Conservation (phyloP, 2,113 vertebrate species). For the Rutilus rutilus region DNA sequence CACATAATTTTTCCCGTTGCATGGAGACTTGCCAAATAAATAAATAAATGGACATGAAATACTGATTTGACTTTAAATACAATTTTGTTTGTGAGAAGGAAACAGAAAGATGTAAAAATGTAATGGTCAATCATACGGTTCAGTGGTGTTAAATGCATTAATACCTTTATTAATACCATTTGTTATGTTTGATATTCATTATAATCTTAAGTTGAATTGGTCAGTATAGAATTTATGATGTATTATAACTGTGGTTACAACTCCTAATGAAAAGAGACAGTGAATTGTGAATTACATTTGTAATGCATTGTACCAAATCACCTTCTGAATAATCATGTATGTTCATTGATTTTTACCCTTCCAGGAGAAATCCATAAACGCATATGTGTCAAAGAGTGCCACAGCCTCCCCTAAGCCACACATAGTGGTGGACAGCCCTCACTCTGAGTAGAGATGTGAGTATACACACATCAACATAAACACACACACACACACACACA, state of each 20-base stretch:
- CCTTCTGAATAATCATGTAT: background rate
- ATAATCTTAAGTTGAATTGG: background rate
- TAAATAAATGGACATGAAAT: background rate
- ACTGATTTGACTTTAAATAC: background rate
- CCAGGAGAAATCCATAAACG: slow-evolving; percentile 79
- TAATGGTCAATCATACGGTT: background rate
- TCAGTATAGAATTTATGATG: background rate
- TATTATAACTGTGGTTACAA: background rate
- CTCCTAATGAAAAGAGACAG: background rate
- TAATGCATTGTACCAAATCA: background rate
- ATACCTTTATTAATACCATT: background rate
- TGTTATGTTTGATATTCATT: background rate
- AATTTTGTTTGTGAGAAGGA: background rate
- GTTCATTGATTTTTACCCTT: slow-evolving; percentile 19
- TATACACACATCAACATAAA: background rate
- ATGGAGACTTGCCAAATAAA: background rate
- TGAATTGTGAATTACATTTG: background rate
- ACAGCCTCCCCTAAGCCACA: slow-evolving; percentile 75
- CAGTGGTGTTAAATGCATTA: background rate
- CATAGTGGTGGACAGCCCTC: slow-evolving; percentile 83
- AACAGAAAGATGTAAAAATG: background rate
- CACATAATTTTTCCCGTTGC: background rate
- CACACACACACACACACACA: slow-evolving; percentile 13
- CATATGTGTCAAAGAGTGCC: slow-evolving; percentile 74
- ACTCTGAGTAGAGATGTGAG: slow-evolving; percentile 75